These are phyloP conservation scores for Ormyrus pomaceus DNA, from an alignment of 2,888 invertebrate species.

Conservation along the genomic window DNA sequence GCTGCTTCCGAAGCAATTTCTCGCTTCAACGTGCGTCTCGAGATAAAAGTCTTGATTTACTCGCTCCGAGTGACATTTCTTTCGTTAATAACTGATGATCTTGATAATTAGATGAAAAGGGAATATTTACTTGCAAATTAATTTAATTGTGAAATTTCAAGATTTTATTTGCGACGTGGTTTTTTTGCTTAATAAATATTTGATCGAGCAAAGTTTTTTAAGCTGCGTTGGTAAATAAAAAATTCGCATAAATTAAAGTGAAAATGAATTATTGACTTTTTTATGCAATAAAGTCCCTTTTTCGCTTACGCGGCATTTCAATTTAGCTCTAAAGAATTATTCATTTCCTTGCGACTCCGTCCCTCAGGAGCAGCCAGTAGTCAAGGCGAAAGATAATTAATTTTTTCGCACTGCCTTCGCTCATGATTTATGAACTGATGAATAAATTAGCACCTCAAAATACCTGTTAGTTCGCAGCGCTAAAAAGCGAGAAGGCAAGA, in stretches of 20 bases:
- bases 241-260: constrained; percentile 1
- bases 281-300: constrained; percentile 8
- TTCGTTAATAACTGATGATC: no score
- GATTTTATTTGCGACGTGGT: no score
- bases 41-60: neutral
- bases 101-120: no score
- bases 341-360: constrained; percentile 38
- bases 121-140: no score
- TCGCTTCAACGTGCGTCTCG: neutral
- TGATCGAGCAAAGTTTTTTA: no score
- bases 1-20: no score
- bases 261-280: neutral
- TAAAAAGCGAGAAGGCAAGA: constrained; percentile 25
- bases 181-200: no score
- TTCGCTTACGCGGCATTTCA: constrained; percentile 42
- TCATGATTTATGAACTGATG: constrained; percentile 56
- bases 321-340: constrained; percentile 53
- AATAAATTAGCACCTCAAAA: constrained; percentile 57
- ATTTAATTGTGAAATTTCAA: no score
- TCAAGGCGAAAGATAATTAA: constrained; percentile 57
- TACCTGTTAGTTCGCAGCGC: constrained; percentile 41
- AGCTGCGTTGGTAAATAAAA: neutral
- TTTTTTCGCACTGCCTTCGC: constrained; percentile 45
- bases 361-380: constrained; percentile 52
- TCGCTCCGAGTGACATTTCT: neutral